phyloP scores from a whole-genome alignment of 2,797 vertebrate species.

The Dicrostonyx torquatus region DNA sequence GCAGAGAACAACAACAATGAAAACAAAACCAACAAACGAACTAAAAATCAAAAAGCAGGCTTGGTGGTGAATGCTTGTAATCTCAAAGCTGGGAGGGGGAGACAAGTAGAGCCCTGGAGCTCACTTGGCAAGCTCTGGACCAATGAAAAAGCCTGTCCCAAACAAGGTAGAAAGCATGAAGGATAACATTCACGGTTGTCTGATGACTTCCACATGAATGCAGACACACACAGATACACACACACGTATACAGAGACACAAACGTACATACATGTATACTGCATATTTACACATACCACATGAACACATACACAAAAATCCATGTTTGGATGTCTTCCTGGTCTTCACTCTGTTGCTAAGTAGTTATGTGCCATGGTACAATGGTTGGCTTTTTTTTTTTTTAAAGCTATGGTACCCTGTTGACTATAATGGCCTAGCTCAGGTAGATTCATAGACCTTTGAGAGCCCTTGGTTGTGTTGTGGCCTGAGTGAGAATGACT shows the following conservation, averaged over 20 bases:
- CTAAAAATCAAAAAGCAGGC: neutral
- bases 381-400: neutral
- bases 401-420: fast-evolving
- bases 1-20: neutral
- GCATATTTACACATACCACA: neutral
- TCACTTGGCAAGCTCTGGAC: neutral
- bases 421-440: neutral
- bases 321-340: neutral
- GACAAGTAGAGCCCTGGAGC: neutral
- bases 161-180: neutral
- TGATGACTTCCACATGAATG: neutral
- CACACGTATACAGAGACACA: neutral
- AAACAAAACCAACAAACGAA: neutral
- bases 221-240: neutral
- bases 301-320: neutral
- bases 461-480: neutral
- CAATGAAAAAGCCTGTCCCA: too few relatives aligned
- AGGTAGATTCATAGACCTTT: neutral
- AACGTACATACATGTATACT: neutral
- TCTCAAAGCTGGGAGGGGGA: neutral
- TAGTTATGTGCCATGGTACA: neutral
- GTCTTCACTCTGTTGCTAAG: neutral
- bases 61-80: neutral
- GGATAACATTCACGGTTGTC: neutral
- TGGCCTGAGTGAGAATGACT: neutral